Percentiles rank a stretch among this genome's conserved stretches.
These are phyloP conservation scores for Teinopalpus imperialis DNA, from an alignment of 2,888 invertebrate species.

Conservation along the genomic window DNA sequence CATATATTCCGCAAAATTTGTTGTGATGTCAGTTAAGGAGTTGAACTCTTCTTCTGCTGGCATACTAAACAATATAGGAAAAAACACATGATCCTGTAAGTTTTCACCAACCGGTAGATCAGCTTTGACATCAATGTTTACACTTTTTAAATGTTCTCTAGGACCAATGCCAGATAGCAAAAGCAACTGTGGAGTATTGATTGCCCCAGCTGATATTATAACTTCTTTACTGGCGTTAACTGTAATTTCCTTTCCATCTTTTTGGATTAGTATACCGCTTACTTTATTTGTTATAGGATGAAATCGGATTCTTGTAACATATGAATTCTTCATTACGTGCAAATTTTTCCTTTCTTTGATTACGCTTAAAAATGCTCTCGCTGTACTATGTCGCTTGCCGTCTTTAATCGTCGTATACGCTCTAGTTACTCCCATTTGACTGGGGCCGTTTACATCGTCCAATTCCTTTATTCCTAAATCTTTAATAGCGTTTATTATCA, in stretches of 20 bases:
- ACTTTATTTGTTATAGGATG: constrained; percentile 33
- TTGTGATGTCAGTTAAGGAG: constrained; percentile 44
- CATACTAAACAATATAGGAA: constrained; percentile 49
- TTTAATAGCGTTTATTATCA: constrained; percentile 38
- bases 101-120: constrained; percentile 49
- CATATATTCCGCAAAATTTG: constrained; percentile 65
- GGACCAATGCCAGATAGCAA: constrained; percentile 51
- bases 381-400: constrained; percentile 61
- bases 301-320: constrained; percentile 39
- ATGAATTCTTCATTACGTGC: constrained; percentile 38
- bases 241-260: constrained; percentile 31
- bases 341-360: constrained; percentile 39
- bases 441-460: constrained; percentile 39
- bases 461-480: constrained; percentile 57
- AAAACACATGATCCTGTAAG: constrained; percentile 46
- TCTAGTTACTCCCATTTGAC: constrained; percentile 46
- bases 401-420: constrained; percentile 33
- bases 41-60: constrained; percentile 41
- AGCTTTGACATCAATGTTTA: constrained; percentile 39
- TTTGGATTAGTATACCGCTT: constrained; percentile 40
- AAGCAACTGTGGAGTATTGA: constrained; percentile 43
- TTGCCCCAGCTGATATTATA: constrained; percentile 42
- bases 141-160: constrained; percentile 37
- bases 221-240: constrained; percentile 42
- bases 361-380: constrained; percentile 50